Conservation (phyloP, 2,113 vertebrate genomes). For the Caranx ignobilis region DNA sequence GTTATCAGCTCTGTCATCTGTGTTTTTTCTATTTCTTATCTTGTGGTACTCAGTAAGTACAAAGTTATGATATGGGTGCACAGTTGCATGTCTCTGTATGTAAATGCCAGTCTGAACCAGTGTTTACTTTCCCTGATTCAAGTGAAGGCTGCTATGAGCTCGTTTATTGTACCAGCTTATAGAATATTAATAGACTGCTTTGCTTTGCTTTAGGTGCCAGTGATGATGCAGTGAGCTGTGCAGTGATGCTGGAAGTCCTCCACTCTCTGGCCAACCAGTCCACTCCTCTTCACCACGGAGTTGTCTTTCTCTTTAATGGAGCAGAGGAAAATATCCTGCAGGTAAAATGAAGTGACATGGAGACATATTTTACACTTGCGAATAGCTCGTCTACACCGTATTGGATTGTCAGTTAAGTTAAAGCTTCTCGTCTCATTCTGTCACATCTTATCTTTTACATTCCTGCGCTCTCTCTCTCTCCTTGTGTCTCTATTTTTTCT, state of each 20-base stretch:
- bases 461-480: not conserved
- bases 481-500: conserved; percentile 33
- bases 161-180: not conserved
- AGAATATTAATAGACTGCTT: conserved; percentile 6
- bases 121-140: not conserved
- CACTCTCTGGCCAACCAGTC: conserved; percentile 88
- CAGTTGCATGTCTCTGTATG: not conserved
- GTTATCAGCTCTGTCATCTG: conserved; percentile 4
- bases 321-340: conserved; percentile 97
- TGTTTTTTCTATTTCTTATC: conserved; percentile 1
- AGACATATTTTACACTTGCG: not conserved
- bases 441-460: not conserved
- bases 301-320: conserved; percentile 98
- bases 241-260: conserved; percentile 97
- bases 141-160: not conserved
- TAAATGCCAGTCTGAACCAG: not conserved
- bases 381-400: not conserved
- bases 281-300: conserved; percentile 88
- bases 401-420: not conserved
- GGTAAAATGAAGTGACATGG: conserved; percentile 78
- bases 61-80: not conserved
- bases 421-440: not conserved
- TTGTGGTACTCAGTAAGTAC: not conserved
- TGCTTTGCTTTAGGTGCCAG: conserved; percentile 89
- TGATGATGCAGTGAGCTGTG: conserved; percentile 97